Conservation (phyloP, 1,140 invertebrate species). For the Steinernema feltiae region DNA sequence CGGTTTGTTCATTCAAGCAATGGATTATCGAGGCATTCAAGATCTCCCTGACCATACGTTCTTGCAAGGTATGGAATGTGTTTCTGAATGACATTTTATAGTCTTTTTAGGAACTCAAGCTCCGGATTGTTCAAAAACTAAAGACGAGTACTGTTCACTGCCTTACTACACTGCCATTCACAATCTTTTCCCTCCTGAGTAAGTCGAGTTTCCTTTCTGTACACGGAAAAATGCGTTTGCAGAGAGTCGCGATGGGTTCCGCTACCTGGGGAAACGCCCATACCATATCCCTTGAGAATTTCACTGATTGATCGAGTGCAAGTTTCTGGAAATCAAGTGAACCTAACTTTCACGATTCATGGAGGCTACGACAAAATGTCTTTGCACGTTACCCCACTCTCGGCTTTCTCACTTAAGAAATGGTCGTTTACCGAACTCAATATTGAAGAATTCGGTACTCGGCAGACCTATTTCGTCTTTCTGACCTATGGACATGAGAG, state of each 20-base stretch:
- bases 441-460: conserved; percentile 37
- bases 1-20: conserved; percentile 50
- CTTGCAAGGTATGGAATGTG: no score
- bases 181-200: conserved; percentile 51
- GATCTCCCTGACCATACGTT: conserved; percentile 55
- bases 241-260: conserved; percentile 52
- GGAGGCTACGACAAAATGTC: conserved; percentile 46
- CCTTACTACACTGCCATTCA: conserved; percentile 58
- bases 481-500: conserved; percentile 51
- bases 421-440: conserved; percentile 53
- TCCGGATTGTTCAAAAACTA: conserved; percentile 48
- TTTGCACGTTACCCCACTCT: conserved; percentile 53
- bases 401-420: conserved; percentile 43
- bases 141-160: conserved; percentile 54
- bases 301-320: conserved; percentile 38
- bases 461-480: conserved; percentile 55
- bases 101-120: conserved; percentile 31
- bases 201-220: conserved; percentile 22
- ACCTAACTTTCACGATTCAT: conserved; percentile 43
- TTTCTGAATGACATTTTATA: no score
- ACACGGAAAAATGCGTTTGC: conserved; percentile 11
- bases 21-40: conserved; percentile 51
- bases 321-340: conserved; percentile 39
- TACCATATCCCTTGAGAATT: conserved; percentile 43
- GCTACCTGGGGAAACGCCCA: conserved; percentile 38